Conservation (phyloP, 1,140 invertebrate species). For the Pinna nobilis region DNA sequence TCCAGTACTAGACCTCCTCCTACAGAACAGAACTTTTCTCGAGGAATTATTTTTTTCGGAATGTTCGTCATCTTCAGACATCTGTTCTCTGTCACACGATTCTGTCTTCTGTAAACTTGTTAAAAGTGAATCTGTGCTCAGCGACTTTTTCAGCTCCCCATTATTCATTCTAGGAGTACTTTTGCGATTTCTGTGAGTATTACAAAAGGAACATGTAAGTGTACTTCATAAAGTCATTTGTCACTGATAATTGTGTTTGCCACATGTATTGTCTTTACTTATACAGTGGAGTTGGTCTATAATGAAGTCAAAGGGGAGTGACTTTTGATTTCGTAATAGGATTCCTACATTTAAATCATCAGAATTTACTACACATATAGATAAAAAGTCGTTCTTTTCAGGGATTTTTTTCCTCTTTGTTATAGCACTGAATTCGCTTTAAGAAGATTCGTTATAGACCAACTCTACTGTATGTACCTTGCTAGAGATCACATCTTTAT, state of each 20-base stretch:
- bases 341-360: no score
- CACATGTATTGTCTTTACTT: background rate
- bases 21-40: conserved; percentile 16
- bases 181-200: background rate
- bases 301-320: no score
- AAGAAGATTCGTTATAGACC: no score
- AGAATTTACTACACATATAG: no score
- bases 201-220: background rate
- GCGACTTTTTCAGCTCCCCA: conserved; percentile 9
- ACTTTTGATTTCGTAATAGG: no score
- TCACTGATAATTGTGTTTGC: background rate
- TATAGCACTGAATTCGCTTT: no score
- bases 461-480: no score
- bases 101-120: background rate
- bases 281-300: no score
- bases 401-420: no score
- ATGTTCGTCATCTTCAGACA: background rate
- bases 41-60: background rate
- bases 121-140: background rate
- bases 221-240: background rate
- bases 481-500: no score
- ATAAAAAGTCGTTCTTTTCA: no score
- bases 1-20: conserved; percentile 31
- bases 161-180: background rate
- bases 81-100: background rate